Percentiles rank a stretch among this genome's conserved stretches.
phyloP scores from a whole-genome alignment of 2,888 invertebrate genomes.

The Hyposoter didymator region DNA sequence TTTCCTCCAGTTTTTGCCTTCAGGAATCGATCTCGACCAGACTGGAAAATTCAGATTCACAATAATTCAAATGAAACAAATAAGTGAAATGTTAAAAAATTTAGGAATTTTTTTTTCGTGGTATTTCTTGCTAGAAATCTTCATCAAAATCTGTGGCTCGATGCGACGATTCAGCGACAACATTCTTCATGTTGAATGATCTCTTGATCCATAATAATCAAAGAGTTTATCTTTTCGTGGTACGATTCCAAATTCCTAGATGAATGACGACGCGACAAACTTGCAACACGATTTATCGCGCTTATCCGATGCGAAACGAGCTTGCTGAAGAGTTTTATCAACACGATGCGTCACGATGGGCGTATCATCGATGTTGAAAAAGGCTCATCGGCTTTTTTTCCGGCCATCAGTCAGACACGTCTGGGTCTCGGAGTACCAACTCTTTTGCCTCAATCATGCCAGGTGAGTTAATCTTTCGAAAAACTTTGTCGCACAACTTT shows the following conservation, averaged over 20 bases:
- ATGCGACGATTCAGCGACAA: too few relatives aligned
- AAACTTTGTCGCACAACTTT: neutral
- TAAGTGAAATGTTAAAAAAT: too few relatives aligned
- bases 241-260: slow-evolving; percentile 3
- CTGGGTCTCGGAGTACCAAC: slow-evolving; percentile 10
- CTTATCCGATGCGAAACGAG: slow-evolving; percentile 20
- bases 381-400: slow-evolving; percentile 27
- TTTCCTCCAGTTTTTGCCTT: too few relatives aligned
- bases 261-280: neutral
- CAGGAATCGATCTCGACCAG: too few relatives aligned
- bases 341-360: slow-evolving; percentile 53
- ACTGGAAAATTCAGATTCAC: too few relatives aligned
- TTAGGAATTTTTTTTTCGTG: too few relatives aligned
- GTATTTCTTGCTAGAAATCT: too few relatives aligned
- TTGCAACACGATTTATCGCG: neutral
- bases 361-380: slow-evolving; percentile 51
- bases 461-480: slow-evolving; percentile 37
- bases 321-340: slow-evolving; percentile 24
- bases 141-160: too few relatives aligned
- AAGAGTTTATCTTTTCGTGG: neutral
- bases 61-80: too few relatives aligned
- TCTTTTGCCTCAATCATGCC: slow-evolving; percentile 35
- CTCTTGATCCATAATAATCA: neutral
- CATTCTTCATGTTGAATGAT: too few relatives aligned
- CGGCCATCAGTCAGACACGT: slow-evolving; percentile 53